phyloP scores from a whole-genome alignment of 2,113 vertebrate species.

The Brachyistius frenatus region DNA sequence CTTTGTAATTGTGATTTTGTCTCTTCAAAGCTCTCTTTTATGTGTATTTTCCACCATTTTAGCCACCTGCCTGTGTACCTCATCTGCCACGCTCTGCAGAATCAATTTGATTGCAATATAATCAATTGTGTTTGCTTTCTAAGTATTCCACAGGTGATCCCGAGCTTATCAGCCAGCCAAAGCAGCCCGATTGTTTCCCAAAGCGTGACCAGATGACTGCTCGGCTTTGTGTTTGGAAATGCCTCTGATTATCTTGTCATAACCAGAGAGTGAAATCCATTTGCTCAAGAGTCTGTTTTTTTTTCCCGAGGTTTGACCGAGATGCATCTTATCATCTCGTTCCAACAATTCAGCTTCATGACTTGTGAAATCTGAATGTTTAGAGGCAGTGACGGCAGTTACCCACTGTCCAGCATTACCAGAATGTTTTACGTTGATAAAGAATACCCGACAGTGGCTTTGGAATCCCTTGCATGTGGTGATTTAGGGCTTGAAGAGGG shows the following conservation, averaged over 20 bases:
- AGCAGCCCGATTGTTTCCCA: conserved; percentile 14
- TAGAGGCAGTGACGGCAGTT: conserved; percentile 2
- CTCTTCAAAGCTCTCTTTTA: conserved; percentile 13
- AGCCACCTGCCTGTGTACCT: conserved; percentile 1
- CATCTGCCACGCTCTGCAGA: not conserved
- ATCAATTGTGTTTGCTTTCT: conserved; percentile 44
- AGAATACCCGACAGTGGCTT: conserved; percentile 30
- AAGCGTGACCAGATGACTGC: conserved; percentile 50
- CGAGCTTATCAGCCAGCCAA: conserved; percentile 36
- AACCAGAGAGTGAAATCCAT: conserved; percentile 48
- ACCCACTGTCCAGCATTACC: conserved; percentile 3
- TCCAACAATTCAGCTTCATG: conserved; percentile 28
- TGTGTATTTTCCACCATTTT: not conserved
- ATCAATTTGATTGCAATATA: conserved; percentile 15
- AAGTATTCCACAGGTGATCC: conserved; percentile 33
- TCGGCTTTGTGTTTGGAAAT: conserved; percentile 30
- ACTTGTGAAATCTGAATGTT: conserved; percentile 48
- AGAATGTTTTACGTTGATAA: conserved; percentile 46
- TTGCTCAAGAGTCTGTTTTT: conserved; percentile 18
- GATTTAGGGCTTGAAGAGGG: conserved; percentile 31
- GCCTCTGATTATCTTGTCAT: conserved; percentile 60
- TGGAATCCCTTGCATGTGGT: conserved; percentile 27
- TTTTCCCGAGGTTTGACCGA: conserved; percentile 48
- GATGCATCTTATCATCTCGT: conserved; percentile 42
- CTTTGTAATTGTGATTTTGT: conserved; percentile 7